These are phyloP conservation scores for Charanyca ferruginea DNA, from an alignment of 2,888 invertebrate species.

Conservation along the genomic window DNA sequence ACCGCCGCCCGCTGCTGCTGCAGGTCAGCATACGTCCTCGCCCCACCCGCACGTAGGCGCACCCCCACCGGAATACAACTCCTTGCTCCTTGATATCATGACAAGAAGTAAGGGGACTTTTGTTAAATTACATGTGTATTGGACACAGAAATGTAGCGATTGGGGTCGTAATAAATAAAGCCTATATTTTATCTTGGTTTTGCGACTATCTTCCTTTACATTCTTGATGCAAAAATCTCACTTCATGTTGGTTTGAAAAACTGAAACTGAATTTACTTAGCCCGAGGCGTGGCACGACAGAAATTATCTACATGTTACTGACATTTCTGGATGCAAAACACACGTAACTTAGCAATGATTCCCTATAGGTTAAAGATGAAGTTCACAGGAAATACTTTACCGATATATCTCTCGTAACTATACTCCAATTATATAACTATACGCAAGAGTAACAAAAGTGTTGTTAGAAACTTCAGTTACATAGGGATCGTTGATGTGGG, in stretches of 20 bases:
- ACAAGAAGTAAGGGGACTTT: neutral
- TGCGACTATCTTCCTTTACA: neutral
- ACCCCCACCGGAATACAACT: slow-evolving; percentile 6
- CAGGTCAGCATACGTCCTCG: slow-evolving; percentile 95
- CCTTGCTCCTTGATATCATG: slow-evolving; percentile 23
- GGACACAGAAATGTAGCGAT: neutral
- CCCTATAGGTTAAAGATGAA: neutral
- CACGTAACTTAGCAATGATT: slow-evolving; percentile 23
- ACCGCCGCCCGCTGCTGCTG: slow-evolving; percentile 95
- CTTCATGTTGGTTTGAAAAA: too few relatives aligned
- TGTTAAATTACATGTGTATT: slow-evolving; percentile 23
- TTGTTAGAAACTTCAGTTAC: neutral
- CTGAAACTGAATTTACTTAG: neutral
- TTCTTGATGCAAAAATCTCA: neutral
- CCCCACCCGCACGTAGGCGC: slow-evolving; percentile 38
- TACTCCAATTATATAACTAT: too few relatives aligned
- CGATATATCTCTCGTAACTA: too few relatives aligned
- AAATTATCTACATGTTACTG: neutral
- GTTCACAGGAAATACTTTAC: neutral
- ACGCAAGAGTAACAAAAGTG: neutral
- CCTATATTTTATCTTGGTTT: neutral
- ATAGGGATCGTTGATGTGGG: too few relatives aligned
- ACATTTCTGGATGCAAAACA: neutral
- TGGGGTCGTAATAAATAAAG: neutral
- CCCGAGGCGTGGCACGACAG: neutral